Evolutionary conservation across 2,797 vertebrate species (phyloP).

Genomic region (Mallotus villosus): DNA sequence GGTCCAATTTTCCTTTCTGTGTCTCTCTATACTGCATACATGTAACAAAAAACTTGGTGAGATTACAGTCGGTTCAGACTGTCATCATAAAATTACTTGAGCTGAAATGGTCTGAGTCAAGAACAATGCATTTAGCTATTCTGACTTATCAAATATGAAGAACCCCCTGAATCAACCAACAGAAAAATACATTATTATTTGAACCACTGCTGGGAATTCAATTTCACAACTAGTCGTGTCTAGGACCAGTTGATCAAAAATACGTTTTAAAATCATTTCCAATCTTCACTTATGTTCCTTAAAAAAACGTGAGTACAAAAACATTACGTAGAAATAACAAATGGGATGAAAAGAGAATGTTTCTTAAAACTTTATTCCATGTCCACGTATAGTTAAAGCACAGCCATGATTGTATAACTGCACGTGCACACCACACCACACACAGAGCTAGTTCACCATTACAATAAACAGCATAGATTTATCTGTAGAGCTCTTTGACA

Average conservation of each 20-base stretch:
- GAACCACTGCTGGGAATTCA: background rate
- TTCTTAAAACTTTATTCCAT: conserved; percentile 8
- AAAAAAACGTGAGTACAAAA: background rate
- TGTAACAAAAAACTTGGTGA: too few relatives aligned
- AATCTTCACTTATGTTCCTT: background rate
- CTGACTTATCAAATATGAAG: too few relatives aligned
- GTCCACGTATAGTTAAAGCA: conserved; percentile 2
- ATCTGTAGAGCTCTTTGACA: background rate
- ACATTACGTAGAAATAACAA: background rate
- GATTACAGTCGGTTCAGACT: too few relatives aligned
- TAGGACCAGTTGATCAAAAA: background rate
- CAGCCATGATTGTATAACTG: background rate
- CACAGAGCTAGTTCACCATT: conserved; percentile 5
- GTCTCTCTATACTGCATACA: too few relatives aligned
- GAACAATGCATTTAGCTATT: too few relatives aligned
- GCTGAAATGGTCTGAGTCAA: too few relatives aligned
- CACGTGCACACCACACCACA: background rate
- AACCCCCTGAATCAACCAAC: too few relatives aligned
- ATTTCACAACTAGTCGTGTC: conserved; percentile 17
- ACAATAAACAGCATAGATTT: conserved; percentile 1
- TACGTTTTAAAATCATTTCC: background rate
- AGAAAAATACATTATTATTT: background rate
- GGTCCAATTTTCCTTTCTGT: too few relatives aligned
- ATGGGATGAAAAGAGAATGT: background rate
- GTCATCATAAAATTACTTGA: too few relatives aligned